Evolutionary conservation across 2,113 vertebrate genomes (phyloP).

Genomic region (Calidris pygmaea): DNA sequence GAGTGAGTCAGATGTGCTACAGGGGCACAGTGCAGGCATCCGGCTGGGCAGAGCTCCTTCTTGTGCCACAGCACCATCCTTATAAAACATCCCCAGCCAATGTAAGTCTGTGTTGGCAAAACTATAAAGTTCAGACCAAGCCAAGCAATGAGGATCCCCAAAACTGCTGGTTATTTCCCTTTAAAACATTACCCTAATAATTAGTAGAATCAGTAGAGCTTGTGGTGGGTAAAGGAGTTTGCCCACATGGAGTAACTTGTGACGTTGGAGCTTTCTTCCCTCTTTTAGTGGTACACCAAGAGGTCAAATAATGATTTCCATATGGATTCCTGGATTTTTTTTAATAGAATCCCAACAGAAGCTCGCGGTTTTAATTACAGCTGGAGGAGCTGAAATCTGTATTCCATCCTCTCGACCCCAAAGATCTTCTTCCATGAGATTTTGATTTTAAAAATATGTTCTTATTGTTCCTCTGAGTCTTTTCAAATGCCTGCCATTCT

Average conservation of each 20-base stretch:
- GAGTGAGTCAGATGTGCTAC: fast-evolving
- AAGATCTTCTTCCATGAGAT: slow-evolving; percentile 29
- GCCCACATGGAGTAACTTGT: not conserved
- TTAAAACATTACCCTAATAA: not conserved
- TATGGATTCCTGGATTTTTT: not conserved
- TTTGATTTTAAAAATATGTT: slow-evolving; percentile 48
- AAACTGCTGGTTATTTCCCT: not conserved
- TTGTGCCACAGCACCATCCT: fast-evolving
- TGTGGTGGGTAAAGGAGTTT: not conserved
- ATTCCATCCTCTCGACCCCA: not conserved
- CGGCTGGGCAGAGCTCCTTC: not conserved
- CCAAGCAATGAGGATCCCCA: not conserved
- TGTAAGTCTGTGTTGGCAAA: not conserved
- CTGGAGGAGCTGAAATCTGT: slow-evolving; percentile 23
- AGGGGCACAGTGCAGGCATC: fast-evolving
- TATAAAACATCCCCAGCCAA: not conserved
- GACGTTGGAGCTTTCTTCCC: not conserved
- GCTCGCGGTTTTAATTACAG: not conserved
- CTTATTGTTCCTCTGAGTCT: slow-evolving; percentile 15
- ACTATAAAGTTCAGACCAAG: not conserved
- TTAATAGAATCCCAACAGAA: not conserved
- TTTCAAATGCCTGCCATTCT: slow-evolving; percentile 15
- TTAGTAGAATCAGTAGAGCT: not conserved
- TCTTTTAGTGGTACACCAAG: not conserved
- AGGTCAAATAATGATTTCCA: not conserved